Percentiles rank a stretch among this genome's conserved stretches.
Conservation (phyloP, 1,140 invertebrate species). For the Drosophila kurseongensis region DNA sequence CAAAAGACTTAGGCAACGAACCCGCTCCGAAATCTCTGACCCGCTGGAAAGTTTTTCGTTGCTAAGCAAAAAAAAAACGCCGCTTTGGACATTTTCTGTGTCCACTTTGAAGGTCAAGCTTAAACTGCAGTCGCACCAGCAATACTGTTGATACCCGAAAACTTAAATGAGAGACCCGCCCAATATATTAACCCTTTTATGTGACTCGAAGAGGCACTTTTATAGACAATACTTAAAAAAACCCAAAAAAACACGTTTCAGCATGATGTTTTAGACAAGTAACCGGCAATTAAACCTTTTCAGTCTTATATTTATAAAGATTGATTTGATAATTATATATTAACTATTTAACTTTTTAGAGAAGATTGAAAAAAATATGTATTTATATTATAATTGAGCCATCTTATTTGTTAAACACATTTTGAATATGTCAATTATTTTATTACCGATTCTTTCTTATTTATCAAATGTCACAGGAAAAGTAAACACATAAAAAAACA, state of each 20-base stretch:
- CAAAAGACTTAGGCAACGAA: constrained; percentile 81
- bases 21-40: constrained; percentile 46
- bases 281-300: no score
- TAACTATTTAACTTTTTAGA: not conserved
- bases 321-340: not conserved
- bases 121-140: constrained; percentile 18
- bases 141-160: not conserved
- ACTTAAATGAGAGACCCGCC: not conserved
- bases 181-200: not conserved
- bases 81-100: constrained; percentile 16
- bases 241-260: no score
- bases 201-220: no score
- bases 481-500: not conserved
- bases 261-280: no score
- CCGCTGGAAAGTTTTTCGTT: constrained; percentile 41
- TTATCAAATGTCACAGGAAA: not conserved
- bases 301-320: no score
- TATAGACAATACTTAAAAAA: no score
- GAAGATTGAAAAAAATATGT: no score
- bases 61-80: constrained; percentile 6
- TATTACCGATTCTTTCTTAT: not conserved
- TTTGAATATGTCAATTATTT: not conserved
- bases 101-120: constrained; percentile 32
- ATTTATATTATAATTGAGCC: not conserved
- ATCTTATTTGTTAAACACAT: no score